phyloP scores from a whole-genome alignment of 2,113 vertebrate genomes.

The Scolopax mira region DNA sequence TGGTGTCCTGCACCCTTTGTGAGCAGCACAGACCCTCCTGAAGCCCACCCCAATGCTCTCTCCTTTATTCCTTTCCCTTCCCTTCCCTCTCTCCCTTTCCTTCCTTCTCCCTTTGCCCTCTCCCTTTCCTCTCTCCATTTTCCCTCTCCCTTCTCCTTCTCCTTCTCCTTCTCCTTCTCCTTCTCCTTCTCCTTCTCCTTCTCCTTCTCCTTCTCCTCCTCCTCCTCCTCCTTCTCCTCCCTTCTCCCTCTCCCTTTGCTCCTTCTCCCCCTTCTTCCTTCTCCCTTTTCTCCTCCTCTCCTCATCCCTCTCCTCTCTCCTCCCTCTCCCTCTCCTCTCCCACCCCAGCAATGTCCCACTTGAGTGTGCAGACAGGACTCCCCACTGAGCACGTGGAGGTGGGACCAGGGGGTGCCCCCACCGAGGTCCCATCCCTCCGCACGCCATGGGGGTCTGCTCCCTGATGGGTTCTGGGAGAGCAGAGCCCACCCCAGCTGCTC shows the following conservation, averaged over 20 bases:
- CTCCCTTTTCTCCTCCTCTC: too few relatives aligned
- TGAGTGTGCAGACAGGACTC: neutral
- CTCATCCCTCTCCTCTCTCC: too few relatives aligned
- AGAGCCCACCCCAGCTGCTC: neutral
- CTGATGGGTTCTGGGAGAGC: neutral
- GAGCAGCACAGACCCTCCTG: neutral
- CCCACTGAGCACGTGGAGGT: neutral
- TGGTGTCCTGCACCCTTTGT: fast-evolving
- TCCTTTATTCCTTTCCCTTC: neutral
- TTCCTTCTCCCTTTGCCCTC: too few relatives aligned
- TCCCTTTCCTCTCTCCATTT: too few relatives aligned
- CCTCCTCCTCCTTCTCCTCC: too few relatives aligned
- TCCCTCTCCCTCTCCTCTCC: neutral
- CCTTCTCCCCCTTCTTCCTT: too few relatives aligned
- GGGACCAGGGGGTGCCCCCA: neutral
- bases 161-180: too few relatives aligned
- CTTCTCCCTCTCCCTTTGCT: too few relatives aligned
- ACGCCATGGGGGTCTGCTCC: neutral
- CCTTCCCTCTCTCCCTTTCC: neutral
- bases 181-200: too few relatives aligned
- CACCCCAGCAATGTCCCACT: fast-evolving
- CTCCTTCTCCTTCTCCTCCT: too few relatives aligned
- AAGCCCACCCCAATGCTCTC: neutral
- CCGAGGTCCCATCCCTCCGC: neutral
- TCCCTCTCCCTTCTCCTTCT: too few relatives aligned